Conservation (phyloP, 2,888 invertebrate species). For the Nephrotoma appendiculata region DNA sequence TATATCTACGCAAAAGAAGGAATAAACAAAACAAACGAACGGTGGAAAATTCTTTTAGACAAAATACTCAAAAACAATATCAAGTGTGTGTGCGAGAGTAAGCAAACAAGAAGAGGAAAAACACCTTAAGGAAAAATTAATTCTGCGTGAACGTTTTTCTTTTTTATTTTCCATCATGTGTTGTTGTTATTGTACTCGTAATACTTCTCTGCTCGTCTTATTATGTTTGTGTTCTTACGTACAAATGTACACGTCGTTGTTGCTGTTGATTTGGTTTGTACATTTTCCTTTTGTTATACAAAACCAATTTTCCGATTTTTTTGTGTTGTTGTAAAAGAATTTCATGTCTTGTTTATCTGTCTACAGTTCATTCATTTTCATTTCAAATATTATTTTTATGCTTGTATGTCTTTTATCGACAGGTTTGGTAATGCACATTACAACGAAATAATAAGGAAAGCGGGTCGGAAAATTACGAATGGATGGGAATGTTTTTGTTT, state of each 20-base stretch:
- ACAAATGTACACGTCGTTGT: not conserved
- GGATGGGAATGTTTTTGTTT: not conserved
- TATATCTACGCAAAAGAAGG: not conserved
- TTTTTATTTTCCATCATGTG: not conserved
- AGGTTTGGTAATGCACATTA: not conserved
- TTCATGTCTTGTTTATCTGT: not conserved
- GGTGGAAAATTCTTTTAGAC: not conserved
- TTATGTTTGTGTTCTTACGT: not conserved
- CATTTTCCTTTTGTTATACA: not conserved
- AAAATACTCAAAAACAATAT: not conserved
- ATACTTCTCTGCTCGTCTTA: not conserved
- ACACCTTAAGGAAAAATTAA: not conserved
- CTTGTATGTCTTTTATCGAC: not conserved
- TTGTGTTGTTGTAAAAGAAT: not conserved
- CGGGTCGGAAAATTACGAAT: not conserved
- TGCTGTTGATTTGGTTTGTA: not conserved
- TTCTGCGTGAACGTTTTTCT: not conserved
- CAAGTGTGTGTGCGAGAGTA: too few species aligned
- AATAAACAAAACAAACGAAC: not conserved
- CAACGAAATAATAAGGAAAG: not conserved
- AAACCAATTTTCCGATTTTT: not conserved
- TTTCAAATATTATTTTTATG: not conserved
- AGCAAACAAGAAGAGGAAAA: not conserved
- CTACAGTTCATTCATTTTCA: not conserved
- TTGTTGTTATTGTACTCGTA: not conserved